Conservation (phyloP, 2,113 vertebrate species). For the Thryonomys swinderianus region DNA sequence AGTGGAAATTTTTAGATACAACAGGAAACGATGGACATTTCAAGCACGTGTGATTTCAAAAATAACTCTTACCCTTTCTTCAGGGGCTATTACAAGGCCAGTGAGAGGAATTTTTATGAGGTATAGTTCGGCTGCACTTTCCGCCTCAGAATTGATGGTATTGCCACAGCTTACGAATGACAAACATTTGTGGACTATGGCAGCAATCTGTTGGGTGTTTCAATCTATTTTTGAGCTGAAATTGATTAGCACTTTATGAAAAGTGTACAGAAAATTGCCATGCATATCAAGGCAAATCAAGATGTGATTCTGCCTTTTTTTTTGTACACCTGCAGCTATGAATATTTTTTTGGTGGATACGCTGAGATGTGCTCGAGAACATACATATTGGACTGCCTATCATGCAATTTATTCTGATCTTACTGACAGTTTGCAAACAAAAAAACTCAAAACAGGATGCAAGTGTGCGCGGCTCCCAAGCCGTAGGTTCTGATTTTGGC, state of each 20-base stretch:
- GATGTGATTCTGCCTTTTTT: conserved; percentile 79
- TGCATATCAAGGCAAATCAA: conserved; percentile 78
- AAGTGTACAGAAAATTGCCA: conserved; percentile 80
- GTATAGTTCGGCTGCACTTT: conserved; percentile 72
- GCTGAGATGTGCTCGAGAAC: conserved; percentile 79
- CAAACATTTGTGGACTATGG: conserved; percentile 79
- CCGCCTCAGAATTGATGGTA: conserved; percentile 61
- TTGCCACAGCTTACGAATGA: conserved; percentile 74
- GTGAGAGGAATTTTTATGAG: conserved; percentile 34
- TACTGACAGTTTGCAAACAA: conserved; percentile 83
- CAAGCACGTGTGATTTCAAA: conserved; percentile 47
- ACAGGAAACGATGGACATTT: conserved; percentile 53
- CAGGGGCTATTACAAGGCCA: conserved; percentile 49
- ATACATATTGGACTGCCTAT: conserved; percentile 80
- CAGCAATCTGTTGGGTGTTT: conserved; percentile 77
- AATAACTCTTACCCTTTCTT: conserved; percentile 60
- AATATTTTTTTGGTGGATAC: conserved; percentile 82
- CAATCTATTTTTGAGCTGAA: conserved; percentile 78
- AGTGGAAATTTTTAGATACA: not conserved
- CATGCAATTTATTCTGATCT: conserved; percentile 77
- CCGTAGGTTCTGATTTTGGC: conserved; percentile 82
- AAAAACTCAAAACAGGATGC: conserved; percentile 75
- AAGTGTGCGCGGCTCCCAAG: conserved; percentile 78
- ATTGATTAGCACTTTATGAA: conserved; percentile 76
- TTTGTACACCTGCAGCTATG: conserved; percentile 73